These are phyloP conservation scores for Tragelaphus eurycerus DNA, from an alignment of 2,797 vertebrate species.

Conservation along the genomic window DNA sequence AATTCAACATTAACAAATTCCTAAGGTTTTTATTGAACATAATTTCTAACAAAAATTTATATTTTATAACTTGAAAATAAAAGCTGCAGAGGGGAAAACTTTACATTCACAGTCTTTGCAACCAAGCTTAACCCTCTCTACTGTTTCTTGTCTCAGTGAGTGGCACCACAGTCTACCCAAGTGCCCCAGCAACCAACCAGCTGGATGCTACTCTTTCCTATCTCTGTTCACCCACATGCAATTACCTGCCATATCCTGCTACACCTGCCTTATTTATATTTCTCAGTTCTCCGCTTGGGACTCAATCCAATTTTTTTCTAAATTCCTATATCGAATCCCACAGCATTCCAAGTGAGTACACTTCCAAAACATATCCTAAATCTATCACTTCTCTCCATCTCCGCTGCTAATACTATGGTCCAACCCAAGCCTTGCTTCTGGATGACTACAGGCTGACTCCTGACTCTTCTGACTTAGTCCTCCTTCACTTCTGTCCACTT, in stretches of 20 bases:
- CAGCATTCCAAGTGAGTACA: not conserved
- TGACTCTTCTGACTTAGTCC: not conserved
- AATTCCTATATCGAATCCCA: not conserved
- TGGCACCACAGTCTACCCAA: not conserved
- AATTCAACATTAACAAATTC: conserved; percentile 1
- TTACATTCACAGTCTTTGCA: not conserved
- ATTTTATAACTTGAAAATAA: conserved; percentile 12
- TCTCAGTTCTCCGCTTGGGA: not conserved
- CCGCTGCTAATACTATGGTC: not conserved
- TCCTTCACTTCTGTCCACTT: not conserved
- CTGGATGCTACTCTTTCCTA: not conserved
- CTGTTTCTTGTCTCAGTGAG: not conserved
- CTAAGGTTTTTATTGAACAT: not conserved
- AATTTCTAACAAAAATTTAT: not conserved
- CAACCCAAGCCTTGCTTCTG: not conserved
- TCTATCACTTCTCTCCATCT: not conserved
- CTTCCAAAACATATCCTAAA: not conserved
- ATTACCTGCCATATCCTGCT: not conserved
- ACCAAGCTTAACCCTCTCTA: not conserved
- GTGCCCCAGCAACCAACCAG: not conserved
- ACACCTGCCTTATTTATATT: not conserved
- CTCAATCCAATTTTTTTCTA: not conserved
- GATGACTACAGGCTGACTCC: not conserved
- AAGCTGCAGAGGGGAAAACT: not conserved
- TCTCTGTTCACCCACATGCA: not conserved